Evolutionary conservation across 2,888 invertebrate genomes (phyloP), one percentile per base, ranked within the genome.

Genomic region (Fragum sueziense): DNA sequence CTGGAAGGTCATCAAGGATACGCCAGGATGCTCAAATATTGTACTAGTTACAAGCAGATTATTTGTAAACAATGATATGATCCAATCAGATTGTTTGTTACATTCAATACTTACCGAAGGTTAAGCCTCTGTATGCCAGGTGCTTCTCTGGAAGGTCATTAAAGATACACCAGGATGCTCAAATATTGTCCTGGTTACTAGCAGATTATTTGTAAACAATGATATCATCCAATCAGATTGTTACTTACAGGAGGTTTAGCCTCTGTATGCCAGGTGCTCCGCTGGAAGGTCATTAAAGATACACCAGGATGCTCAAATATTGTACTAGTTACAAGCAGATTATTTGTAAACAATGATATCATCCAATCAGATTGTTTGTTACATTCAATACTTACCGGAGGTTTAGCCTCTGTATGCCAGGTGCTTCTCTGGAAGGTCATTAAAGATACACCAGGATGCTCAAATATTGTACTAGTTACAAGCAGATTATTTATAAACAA

Each of bases 311-410:
- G 47, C 3, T 47, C 47, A 47, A 47, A 47, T 47, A 47, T 47
- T 9, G 47, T 47, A 47, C 47, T 47, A 20, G 47, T 47, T 47
- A 47, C 47, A n/a, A n/a, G n/a, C n/a, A n/a, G n/a, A n/a, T n/a
- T n/a, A n/a, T n/a, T n/a, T n/a, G n/a, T n/a, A n/a, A n/a, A n/a
- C n/a, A n/a, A n/a, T n/a, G n/a, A n/a, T n/a, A n/a, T n/a, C n/a
- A n/a, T n/a, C n/a, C n/a, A n/a, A n/a, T n/a, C n/a, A n/a, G n/a
- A n/a, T n/a, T n/a, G n/a, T n/a, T n/a, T n/a, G n/a, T n/a, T n/a
- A n/a, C n/a, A n/a, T n/a, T n/a, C n/a, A n/a, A n/a, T n/a, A n/a
- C 88, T 20, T 47, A 47, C 47, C 2, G 47, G 47, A 20, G 47
- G 47, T 47, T 47, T 47, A 2, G 57, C 27, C 25, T 57, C 25